Evolutionary conservation across 1,140 invertebrate species (phyloP).

Genomic region (Laodelphax striatellus): DNA sequence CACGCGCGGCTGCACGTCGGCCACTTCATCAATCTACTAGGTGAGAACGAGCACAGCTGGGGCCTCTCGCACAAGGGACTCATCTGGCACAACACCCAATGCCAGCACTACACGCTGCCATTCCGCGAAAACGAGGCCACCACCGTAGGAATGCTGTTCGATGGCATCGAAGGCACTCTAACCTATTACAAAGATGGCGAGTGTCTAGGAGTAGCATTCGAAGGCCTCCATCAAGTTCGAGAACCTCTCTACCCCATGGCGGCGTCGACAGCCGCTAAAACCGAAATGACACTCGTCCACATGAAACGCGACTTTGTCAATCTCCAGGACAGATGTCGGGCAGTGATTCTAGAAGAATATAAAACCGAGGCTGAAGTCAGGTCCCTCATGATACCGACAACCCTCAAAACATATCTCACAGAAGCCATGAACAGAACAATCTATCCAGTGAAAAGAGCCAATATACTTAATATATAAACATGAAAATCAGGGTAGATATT

Average conservation of each 20-base stretch:
- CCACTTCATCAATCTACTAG: constrained; percentile 55
- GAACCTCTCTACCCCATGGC: constrained; percentile 57
- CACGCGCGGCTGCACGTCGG: constrained; percentile 48
- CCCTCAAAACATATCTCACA: constrained; percentile 36
- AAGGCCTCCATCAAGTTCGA: constrained; percentile 39
- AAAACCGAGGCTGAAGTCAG: constrained; percentile 32
- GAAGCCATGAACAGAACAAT: constrained; percentile 29
- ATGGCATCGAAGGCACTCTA: constrained; percentile 54
- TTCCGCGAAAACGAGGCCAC: constrained; percentile 58
- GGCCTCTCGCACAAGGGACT: constrained; percentile 62
- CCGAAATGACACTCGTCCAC: constrained; percentile 49
- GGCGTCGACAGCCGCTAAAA: constrained; percentile 62
- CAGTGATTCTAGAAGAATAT: constrained; percentile 38
- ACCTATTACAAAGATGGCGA: constrained; percentile 59
- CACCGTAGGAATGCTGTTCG: constrained; percentile 51
- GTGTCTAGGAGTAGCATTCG: constrained; percentile 43
- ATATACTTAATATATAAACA: too few relatives aligned
- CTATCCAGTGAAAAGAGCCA: neutral
- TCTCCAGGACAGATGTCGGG: constrained; percentile 50
- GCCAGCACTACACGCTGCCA: constrained; percentile 47
- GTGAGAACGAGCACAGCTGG: constrained; percentile 58
- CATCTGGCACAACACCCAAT: constrained; percentile 53
- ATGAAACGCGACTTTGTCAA: constrained; percentile 48
- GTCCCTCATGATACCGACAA: constrained; percentile 34
- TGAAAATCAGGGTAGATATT: too few relatives aligned